phyloP scores from a whole-genome alignment of 2,888 invertebrate genomes.

The Chaitophorus viminalis region DNA sequence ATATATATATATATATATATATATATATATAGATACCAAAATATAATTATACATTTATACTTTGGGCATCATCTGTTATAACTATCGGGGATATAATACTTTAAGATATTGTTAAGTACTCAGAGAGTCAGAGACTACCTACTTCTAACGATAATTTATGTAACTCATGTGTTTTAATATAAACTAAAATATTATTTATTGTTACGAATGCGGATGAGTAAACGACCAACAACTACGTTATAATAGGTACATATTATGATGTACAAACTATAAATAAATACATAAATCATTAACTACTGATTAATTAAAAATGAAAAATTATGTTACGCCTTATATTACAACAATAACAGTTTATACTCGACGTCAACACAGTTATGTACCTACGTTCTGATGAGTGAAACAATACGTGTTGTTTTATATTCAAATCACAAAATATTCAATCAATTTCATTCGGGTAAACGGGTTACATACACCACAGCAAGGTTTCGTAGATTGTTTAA shows the following conservation, averaged over 20 bases:
- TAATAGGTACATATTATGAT: too few species aligned
- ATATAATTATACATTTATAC: neutral
- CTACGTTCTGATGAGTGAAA: neutral
- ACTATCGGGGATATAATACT: neutral
- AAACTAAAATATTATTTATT: neutral
- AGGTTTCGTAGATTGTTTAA: neutral
- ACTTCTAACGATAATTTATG: neutral
- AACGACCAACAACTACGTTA: too few species aligned
- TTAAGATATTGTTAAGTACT: neutral
- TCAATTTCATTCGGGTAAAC: neutral
- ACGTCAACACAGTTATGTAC: neutral
- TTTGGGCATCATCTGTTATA: neutral
- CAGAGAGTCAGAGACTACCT: too few species aligned
- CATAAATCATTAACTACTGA: neutral
- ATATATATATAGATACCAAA: too few species aligned
- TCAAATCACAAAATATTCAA: slow-evolving; percentile 25
- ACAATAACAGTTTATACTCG: neutral
- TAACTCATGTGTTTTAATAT: neutral
- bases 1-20: too few species aligned
- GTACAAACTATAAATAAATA: neutral
- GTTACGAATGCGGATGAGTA: neutral
- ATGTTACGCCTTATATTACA: neutral
- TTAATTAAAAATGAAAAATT: neutral
- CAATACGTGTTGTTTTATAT: slow-evolving; percentile 30
- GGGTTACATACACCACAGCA: neutral